Conservation (phyloP, 1,140 invertebrate genomes). For the Epicauta chinensis region DNA sequence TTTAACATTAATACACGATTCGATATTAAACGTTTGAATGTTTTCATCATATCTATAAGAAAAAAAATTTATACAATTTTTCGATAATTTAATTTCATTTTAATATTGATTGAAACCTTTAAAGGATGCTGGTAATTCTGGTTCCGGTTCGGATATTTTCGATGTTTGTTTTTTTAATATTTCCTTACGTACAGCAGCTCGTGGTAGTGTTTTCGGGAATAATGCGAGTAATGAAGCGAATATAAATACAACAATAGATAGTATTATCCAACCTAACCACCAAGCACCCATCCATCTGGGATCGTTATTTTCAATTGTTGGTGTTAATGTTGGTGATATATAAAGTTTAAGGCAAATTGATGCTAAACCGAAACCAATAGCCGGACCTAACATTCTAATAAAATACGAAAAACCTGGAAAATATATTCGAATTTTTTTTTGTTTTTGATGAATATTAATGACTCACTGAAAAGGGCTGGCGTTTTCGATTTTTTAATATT, state of each 20-base stretch:
- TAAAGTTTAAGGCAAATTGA: constrained; percentile 64
- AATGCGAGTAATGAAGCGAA: constrained; percentile 57
- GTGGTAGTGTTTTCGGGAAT: constrained; percentile 59
- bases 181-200: constrained; percentile 51
- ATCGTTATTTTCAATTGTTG: constrained; percentile 60
- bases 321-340: constrained; percentile 60
- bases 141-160: constrained; percentile 32
- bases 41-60: constrained; percentile 52
- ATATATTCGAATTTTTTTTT: constrained; percentile 4
- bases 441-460: neutral
- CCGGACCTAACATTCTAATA: constrained; percentile 63
- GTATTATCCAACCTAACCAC: constrained; percentile 73
- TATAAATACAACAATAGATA: constrained; percentile 56
- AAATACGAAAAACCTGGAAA: constrained; percentile 60
- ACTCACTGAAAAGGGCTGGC: constrained; percentile 56
- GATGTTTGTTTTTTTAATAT: constrained; percentile 43
- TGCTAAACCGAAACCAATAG: constrained; percentile 62
- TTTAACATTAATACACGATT: constrained; percentile 65
- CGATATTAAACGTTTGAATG: constrained; percentile 54
- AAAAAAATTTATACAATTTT: neutral
- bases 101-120: constrained; percentile 30
- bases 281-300: constrained; percentile 72
- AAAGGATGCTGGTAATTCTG: constrained; percentile 37
- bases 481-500: constrained; percentile 65
- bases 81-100: neutral